Percentiles rank a stretch among this genome's conserved stretches.
Evolutionary conservation across 2,797 vertebrate genomes (phyloP).

Genomic region (Tympanoctomys barrerae): DNA sequence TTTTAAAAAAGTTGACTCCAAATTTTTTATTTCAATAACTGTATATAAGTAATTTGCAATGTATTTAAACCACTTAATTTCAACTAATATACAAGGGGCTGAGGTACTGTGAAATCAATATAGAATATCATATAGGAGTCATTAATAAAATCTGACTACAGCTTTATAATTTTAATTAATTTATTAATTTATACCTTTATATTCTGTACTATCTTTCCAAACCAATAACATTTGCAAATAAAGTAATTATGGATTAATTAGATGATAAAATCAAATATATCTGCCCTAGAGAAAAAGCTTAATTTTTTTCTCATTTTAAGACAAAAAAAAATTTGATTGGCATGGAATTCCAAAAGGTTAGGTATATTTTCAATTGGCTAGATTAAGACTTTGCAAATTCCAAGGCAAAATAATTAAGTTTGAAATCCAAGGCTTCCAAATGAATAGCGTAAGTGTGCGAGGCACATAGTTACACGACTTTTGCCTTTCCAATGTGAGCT

Average conservation of each 20-base stretch:
- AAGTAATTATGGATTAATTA: slow-evolving; percentile 27
- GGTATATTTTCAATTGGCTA: background rate
- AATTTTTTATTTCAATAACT: slow-evolving; percentile 41
- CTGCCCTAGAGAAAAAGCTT: background rate
- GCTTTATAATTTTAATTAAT: slow-evolving; percentile 2
- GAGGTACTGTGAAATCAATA: background rate
- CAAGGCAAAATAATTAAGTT: slow-evolving; percentile 40
- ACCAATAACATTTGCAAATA: background rate
- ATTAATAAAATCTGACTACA: slow-evolving; percentile 42
- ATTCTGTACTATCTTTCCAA: background rate
- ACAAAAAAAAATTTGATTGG: slow-evolving; percentile 19
- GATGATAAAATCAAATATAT: slow-evolving; percentile 37
- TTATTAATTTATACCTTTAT: slow-evolving; percentile 6
- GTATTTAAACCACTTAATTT: background rate
- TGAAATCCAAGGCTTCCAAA: background rate
- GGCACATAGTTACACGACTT: background rate
- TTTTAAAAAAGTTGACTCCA: background rate
- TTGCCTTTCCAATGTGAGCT: background rate
- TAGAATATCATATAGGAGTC: background rate
- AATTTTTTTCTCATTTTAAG: slow-evolving; percentile 30
- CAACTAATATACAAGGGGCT: background rate
- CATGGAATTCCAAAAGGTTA: background rate
- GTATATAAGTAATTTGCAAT: background rate
- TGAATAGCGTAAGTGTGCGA: background rate
- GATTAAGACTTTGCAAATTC: background rate